Base-by-base conservation (phyloP, 2,888 invertebrate species). In the Eupeodes latifasciatus region DNA sequence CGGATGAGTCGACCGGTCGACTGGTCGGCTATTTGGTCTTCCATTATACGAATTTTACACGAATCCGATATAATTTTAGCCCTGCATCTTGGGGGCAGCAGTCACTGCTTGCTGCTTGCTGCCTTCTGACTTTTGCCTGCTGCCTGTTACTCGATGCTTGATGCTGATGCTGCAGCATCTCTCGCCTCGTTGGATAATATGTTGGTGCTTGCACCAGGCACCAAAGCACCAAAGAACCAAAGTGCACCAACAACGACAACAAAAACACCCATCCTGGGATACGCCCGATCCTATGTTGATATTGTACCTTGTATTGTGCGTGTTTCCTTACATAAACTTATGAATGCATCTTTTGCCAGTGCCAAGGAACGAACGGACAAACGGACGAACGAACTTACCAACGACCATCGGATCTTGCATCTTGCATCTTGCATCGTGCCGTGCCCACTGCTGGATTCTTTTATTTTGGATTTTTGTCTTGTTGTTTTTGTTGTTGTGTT, bases 41-140 rank as follows among this genome's bases (percentile, higher is more conserved):
- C 85, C 85, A 85, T 85, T 85, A 85, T 81, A 85, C 71, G 85
- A 85, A 81, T 77, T 81, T 84, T 87, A 87, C 84, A 87, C 80
- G 87, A 84, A 87, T 83, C 84, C 87, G 87, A 87, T 87, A 84
- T 83, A 87, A 84, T 87, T 87, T 87, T 72, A 77, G 84, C 77
- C 75, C 82, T 81, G 78, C 74, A 78, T 86, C 82, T 72, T 59
- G 72, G 59, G 57, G 78, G 64, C 67, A 53, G 71, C 71, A 53
- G 36, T 53, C 1, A 11, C 36, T 69, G 67, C n/a, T n/a, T 66
- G 49, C 49, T 47, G 49, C 53, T 14, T 14, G n/a, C 7, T 53
- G n/a, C n/a, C 4, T 27, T 27, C 7, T 53, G n/a, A 6, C 4
- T 27, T 27, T 27, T 27, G 27, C 27, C 40, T 55, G 40, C 6